phyloP scores from a whole-genome alignment of 2,113 vertebrate species.

The Sinosuthora webbiana region DNA sequence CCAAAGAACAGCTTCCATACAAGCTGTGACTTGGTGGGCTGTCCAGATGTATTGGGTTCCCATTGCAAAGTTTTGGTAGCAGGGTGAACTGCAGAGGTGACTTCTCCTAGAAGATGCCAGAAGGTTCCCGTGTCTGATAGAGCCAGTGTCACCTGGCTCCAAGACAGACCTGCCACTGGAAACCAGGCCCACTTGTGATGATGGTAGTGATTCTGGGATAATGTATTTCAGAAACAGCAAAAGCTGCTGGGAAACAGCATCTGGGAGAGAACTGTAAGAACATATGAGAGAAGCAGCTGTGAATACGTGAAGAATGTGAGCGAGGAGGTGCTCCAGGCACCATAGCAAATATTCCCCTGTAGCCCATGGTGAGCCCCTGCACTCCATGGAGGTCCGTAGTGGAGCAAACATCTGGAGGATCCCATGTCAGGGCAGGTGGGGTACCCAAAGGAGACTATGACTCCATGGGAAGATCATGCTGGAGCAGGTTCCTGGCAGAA shows the following conservation, averaged over 20 bases:
- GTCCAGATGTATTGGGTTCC: background rate
- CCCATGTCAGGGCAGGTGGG: background rate
- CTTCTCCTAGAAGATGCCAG: background rate
- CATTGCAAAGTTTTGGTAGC: background rate
- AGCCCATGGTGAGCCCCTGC: background rate
- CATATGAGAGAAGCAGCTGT: background rate
- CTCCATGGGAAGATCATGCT: rapidly evolving
- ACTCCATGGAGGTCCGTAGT: background rate
- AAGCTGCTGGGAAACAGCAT: background rate
- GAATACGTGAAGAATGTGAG: no score
- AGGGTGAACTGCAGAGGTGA: background rate
- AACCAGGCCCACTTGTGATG: rapidly evolving
- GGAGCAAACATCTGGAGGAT: background rate
- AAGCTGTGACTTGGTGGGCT: background rate
- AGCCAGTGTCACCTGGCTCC: background rate
- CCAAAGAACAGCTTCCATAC: background rate
- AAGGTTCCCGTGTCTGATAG: background rate
- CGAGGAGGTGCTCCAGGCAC: background rate
- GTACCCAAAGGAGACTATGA: background rate
- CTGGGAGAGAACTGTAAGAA: background rate
- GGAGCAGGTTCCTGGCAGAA: background rate
- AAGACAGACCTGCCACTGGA: background rate
- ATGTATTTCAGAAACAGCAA: background rate
- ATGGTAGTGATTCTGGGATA: background rate
- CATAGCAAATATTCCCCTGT: background rate